Percentiles rank a stretch among this genome's conserved stretches.
These are phyloP conservation scores for Drosophila athabasca DNA, from an alignment of 1,140 invertebrate genomes.

Conservation along the genomic window DNA sequence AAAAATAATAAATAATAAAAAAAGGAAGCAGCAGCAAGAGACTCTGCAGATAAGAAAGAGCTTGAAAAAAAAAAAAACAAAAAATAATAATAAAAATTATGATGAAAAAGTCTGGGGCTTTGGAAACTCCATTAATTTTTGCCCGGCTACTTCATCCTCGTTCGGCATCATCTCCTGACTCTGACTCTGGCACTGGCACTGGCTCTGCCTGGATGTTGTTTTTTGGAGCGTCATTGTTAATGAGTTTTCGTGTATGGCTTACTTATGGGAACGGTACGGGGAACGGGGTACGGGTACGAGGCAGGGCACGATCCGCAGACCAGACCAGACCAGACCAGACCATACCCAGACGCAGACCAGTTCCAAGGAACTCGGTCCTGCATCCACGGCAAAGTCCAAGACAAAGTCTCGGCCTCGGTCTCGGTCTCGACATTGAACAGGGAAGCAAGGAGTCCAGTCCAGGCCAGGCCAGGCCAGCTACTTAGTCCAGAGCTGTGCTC, in stretches of 20 bases:
- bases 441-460: slow-evolving; percentile 5
- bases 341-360: slow-evolving; percentile 4
- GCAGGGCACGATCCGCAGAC: slow-evolving; percentile 15
- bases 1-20: slow-evolving; percentile 73
- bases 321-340: slow-evolving; percentile 24
- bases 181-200: slow-evolving; percentile 7
- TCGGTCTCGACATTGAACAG: background rate
- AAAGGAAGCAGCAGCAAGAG: slow-evolving; percentile 16
- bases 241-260: slow-evolving; percentile 83
- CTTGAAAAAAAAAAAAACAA: slow-evolving; percentile 29
- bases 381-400: slow-evolving; percentile 57
- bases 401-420: slow-evolving; percentile 43
- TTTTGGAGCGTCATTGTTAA: slow-evolving; percentile 77
- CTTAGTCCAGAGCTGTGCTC: slow-evolving; percentile 31
- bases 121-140: slow-evolving; percentile 80
- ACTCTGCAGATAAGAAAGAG: slow-evolving; percentile 33
- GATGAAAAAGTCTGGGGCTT: slow-evolving; percentile 68
- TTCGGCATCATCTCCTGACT: slow-evolving; percentile 3
- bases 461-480: slow-evolving; percentile 15
- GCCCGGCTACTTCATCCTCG: slow-evolving; percentile 37
- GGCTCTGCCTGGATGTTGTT: slow-evolving; percentile 17
- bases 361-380: slow-evolving; percentile 70
- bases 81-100: slow-evolving; percentile 71
- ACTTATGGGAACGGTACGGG: slow-evolving; percentile 56
- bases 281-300: background rate